These are phyloP conservation scores for Pasiphila rectangulata DNA, from an alignment of 2,888 invertebrate genomes.

Conservation along the genomic window DNA sequence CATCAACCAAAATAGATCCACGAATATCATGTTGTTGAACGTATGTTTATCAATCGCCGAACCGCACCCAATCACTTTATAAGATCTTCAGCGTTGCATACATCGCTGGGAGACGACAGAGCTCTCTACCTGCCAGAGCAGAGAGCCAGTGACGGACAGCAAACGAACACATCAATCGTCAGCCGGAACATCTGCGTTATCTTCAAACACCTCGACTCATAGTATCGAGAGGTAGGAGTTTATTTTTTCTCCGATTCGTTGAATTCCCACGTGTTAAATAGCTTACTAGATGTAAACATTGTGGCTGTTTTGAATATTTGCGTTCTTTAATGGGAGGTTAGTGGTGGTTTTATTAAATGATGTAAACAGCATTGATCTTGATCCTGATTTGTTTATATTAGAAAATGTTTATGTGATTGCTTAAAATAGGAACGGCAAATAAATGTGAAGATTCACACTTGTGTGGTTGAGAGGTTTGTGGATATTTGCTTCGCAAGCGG, in stretches of 20 bases:
- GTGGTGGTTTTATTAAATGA: not conserved
- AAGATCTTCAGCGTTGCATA: not conserved
- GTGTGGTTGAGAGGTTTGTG: no score
- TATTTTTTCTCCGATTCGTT: constrained; percentile 7
- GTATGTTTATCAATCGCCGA: constrained; percentile 7
- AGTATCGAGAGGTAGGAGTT: constrained; percentile 7
- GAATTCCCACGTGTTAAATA: constrained; percentile 15
- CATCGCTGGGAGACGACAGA: not conserved
- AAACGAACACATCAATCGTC: constrained; percentile 11
- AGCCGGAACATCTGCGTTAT: constrained; percentile 8
- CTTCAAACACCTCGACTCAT: not conserved
- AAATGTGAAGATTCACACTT: no score
- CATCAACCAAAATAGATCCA: not conserved
- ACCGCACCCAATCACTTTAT: constrained; percentile 1
- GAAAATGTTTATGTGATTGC: not conserved
- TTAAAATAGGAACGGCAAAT: not conserved
- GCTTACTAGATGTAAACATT: constrained; percentile 5
- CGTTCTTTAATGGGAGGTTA: not conserved
- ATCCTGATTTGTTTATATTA: not conserved
- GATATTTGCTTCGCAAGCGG: no score
- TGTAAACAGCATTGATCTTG: constrained; percentile 8
- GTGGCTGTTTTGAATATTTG: not conserved
- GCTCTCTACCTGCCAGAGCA: not conserved
- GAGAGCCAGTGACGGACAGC: not conserved
- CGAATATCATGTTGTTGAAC: not conserved